Evolutionary conservation across 2,797 vertebrate genomes (phyloP).

Genomic region (Dendrocincla fuliginosa): DNA sequence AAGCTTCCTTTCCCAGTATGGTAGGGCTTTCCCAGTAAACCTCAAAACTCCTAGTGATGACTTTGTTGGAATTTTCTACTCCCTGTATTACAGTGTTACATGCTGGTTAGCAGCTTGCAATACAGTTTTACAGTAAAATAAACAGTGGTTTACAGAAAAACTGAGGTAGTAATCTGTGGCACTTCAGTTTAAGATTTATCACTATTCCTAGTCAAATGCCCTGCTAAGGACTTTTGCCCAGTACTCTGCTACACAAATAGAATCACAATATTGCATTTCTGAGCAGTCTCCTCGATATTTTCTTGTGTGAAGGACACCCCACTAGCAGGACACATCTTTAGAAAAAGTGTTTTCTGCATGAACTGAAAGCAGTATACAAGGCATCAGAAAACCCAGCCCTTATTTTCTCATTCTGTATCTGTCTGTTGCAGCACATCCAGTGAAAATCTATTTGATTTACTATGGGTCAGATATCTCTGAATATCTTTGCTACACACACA

Average conservation of each 20-base stretch:
- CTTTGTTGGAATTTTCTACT: not conserved
- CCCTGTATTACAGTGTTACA: not conserved
- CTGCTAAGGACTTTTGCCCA: not conserved
- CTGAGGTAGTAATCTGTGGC: not conserved
- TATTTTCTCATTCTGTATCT: not conserved
- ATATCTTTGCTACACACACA: not conserved
- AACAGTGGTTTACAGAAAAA: not conserved
- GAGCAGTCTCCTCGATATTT: not conserved
- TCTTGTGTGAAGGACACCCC: not conserved
- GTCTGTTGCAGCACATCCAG: not conserved
- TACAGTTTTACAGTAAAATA: not conserved
- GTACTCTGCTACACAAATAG: not conserved
- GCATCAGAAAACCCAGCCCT: not conserved
- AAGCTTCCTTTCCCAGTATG: not conserved
- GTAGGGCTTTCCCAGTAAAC: not conserved
- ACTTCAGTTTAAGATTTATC: not conserved
- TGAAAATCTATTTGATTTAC: not conserved
- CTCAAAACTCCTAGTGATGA: not conserved
- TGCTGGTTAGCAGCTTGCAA: not conserved
- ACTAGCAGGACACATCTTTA: not conserved
- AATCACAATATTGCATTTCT: not conserved
- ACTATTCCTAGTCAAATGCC: not conserved
- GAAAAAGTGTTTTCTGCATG: not conserved
- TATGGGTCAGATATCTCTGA: not conserved
- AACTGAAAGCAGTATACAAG: not conserved